A percentile compares a stretch with the other conserved stretches of the same genome.
Evolutionary conservation across 2,113 vertebrate species (phyloP).

Genomic region (Ifrita kowaldi): DNA sequence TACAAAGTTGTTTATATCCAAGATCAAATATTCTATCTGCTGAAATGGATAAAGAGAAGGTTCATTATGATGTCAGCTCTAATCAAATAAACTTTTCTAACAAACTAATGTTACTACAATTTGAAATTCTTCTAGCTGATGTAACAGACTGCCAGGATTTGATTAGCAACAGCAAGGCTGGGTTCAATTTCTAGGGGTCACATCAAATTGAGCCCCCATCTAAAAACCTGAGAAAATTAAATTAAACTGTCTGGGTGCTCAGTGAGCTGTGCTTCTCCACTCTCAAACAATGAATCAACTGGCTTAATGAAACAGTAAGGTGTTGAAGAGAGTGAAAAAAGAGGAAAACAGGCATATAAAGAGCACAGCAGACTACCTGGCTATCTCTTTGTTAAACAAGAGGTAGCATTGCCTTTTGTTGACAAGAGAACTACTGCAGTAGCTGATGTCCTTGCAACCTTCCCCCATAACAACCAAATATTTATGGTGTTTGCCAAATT

Average conservation of each 20-base stretch:
- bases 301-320: constrained; percentile 29
- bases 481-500: background rate
- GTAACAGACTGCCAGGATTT: constrained; percentile 18
- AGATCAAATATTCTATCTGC: constrained; percentile 1
- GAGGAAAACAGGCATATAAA: background rate
- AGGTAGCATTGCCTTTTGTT: background rate
- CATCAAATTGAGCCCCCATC: constrained; percentile 32
- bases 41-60: constrained; percentile 14
- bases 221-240: constrained; percentile 58
- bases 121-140: background rate
- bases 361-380: background rate
- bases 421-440: background rate
- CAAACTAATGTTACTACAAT: background rate
- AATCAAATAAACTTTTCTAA: constrained; percentile 41
- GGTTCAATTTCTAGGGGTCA: constrained; percentile 51
- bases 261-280: constrained; percentile 3
- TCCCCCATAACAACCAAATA: background rate
- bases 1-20: background rate
- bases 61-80: constrained; percentile 25
- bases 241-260: constrained; percentile 48
- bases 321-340: background rate
- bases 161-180: constrained; percentile 29
- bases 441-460: background rate
- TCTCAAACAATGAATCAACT: constrained; percentile 41
- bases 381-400: background rate